Percentiles rank a stretch among this genome's conserved stretches.
phyloP scores from a whole-genome alignment of 2,888 invertebrate species.

The Orgyia antiqua region DNA sequence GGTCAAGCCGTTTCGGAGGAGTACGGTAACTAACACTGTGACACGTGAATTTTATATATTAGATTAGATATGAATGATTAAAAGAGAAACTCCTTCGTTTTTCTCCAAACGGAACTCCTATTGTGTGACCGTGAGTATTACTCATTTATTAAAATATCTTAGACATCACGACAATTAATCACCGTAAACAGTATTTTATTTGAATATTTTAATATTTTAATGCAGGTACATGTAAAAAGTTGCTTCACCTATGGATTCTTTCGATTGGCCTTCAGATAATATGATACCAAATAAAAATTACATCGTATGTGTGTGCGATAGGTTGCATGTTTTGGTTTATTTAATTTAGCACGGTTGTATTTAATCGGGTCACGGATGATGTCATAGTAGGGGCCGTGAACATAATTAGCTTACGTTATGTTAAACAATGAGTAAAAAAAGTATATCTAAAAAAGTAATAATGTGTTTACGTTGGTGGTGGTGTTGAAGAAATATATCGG shows the following conservation, averaged over 20 bases:
- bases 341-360: conserved; percentile 32
- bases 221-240: conserved; percentile 25
- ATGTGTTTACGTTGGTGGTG: too few species aligned
- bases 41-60: too few species aligned
- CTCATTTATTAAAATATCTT: conserved; percentile 17
- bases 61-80: too few species aligned
- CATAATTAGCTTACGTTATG: conserved; percentile 19
- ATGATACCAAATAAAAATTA: conserved; percentile 32
- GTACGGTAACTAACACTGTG: too few species aligned
- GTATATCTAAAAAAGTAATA: too few species aligned
- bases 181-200: conserved; percentile 18
- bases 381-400: conserved; percentile 41
- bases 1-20: too few species aligned
- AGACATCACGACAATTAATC: conserved; percentile 23
- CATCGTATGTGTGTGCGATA: neutral
- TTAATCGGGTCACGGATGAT: conserved; percentile 65
- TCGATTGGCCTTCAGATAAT: conserved; percentile 28
- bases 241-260: conserved; percentile 16
- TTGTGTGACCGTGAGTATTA: too few species aligned
- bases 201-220: conserved; percentile 16
- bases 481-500: too few species aligned
- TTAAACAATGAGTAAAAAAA: too few species aligned
- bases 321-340: conserved; percentile 32
- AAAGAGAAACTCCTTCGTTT: too few species aligned
- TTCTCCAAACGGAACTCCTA: too few species aligned